phyloP scores from a whole-genome alignment of 2,797 vertebrate species.

The Pterois miles region DNA sequence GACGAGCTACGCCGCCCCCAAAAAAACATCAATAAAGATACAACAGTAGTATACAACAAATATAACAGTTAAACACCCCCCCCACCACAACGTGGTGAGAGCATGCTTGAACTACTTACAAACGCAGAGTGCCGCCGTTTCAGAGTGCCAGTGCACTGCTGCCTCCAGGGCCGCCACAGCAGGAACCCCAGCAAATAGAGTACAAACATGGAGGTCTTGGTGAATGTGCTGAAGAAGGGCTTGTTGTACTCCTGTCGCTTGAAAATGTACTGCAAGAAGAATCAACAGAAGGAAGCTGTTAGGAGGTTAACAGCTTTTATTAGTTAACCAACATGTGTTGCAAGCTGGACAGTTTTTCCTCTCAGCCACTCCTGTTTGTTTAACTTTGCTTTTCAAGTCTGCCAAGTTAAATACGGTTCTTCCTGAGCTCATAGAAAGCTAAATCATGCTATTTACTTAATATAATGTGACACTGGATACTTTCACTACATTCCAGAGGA shows the following conservation, averaged over 20 bases:
- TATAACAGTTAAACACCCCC: background rate
- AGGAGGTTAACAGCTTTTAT: background rate
- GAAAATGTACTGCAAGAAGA: conserved; percentile 90
- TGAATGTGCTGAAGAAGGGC: conserved; percentile 98
- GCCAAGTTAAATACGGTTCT: background rate
- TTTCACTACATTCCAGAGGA: background rate
- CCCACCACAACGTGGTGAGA: conserved; percentile 9
- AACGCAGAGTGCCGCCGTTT: conserved; percentile 86
- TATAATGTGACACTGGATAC: background rate
- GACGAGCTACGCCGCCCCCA: no score
- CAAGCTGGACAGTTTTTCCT: background rate
- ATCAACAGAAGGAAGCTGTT: background rate
- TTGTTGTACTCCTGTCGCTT: conserved; percentile 93
- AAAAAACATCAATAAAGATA: no score
- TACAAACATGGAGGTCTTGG: conserved; percentile 98
- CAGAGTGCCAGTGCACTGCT: conserved; percentile 90
- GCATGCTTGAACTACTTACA: conserved; percentile 82
- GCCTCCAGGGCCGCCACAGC: conserved; percentile 97
- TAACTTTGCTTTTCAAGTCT: conserved; percentile 8
- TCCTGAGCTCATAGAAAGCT: background rate
- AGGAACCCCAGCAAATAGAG: conserved; percentile 95
- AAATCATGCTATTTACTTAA: background rate
- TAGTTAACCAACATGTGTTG: background rate
- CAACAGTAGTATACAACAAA: no score
- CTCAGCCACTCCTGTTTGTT: background rate